Conservation (phyloP, 1,140 invertebrate species). For the Cyclina sinensis region DNA sequence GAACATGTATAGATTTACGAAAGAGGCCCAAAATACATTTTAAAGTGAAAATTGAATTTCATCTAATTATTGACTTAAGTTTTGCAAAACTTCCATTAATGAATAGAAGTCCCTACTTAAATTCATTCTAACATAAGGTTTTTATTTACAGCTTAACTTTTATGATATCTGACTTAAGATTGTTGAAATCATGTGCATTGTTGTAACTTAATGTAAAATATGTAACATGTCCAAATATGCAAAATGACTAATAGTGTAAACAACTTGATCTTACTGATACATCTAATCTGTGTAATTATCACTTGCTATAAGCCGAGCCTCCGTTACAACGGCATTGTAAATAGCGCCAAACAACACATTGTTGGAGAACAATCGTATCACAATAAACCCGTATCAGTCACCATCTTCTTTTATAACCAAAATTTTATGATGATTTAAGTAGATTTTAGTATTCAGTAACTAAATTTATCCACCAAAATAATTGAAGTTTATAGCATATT, state of each 20-base stretch:
- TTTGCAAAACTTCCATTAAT: too few species aligned
- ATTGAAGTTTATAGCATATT: conserved; percentile 32
- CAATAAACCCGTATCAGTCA: conserved; percentile 28
- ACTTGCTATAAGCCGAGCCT: conserved; percentile 27
- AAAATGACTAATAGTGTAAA: conserved; percentile 40
- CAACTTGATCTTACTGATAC: conserved; percentile 6
- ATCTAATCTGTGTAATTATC: conserved; percentile 34
- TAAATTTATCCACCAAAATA: conserved; percentile 26
- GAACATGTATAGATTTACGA: too few species aligned
- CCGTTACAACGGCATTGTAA: neutral
- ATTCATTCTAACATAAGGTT: too few species aligned
- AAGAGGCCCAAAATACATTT: too few species aligned
- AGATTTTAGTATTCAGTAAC: conserved; percentile 31
- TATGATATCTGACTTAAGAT: too few species aligned
- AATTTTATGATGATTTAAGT: conserved; percentile 47
- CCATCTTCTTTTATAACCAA: conserved; percentile 47
- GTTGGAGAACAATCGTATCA: conserved; percentile 17
- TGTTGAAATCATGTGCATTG: neutral
- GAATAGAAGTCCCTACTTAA: too few species aligned
- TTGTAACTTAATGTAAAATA: neutral
- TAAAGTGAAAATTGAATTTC: too few species aligned
- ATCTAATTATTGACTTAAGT: too few species aligned
- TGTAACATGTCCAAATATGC: neutral
- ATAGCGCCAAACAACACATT: conserved; percentile 29
- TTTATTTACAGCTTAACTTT: too few species aligned